Base-by-base conservation (phyloP, 2,888 invertebrate genomes). In the Machimus atricapillus region DNA sequence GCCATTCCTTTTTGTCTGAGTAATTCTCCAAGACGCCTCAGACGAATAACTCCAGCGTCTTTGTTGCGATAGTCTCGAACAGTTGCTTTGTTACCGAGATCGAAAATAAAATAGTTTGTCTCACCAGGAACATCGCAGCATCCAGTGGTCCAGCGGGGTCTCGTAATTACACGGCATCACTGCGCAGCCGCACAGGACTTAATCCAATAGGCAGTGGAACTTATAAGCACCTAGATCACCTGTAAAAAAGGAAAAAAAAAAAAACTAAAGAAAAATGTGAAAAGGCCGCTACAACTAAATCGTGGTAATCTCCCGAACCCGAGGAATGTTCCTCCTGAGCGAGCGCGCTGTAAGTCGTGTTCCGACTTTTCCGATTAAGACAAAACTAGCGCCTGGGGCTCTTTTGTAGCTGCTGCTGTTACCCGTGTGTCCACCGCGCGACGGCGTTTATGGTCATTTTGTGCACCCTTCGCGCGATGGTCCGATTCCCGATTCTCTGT, bases 321-420 rank as follows among this genome's bases (percentile, higher is more conserved):
- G 77, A 86, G 86, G 86, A 83, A 86, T 87, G 87, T 86, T 73
- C 76, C 58, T 83, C 40, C 58, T 43, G n/a, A 37, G 74, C 66
- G 40, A 73, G 40, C 85, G n/a, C 31, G 74, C 73, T 87, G 86
- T 82, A 86, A 87, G 87, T 87, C 86, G 83, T 87, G 87, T 86
- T 86, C 46, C 74, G 52, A 77, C 58, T 66, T 76, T 83, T 82
- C 82, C 86, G 87, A 87, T 87, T 87, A 87, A 87, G 87, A 87
- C 86, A 86, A 78, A 87, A 87, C 87, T 87, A 86, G 86, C 87
- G 87, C 87, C 87, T 87, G 12, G 5, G 37, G 66, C 43, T 83
- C 83, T 58, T n/a, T 66, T 73, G 83, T 58, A 43, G 83, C 83
- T 83, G 83, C 83, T 83, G 23, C 56, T 83, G 83, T 83, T 83